These are phyloP conservation scores for Leptopterna dolabrata DNA, from an alignment of 2,888 invertebrate species.

Conservation along the genomic window DNA sequence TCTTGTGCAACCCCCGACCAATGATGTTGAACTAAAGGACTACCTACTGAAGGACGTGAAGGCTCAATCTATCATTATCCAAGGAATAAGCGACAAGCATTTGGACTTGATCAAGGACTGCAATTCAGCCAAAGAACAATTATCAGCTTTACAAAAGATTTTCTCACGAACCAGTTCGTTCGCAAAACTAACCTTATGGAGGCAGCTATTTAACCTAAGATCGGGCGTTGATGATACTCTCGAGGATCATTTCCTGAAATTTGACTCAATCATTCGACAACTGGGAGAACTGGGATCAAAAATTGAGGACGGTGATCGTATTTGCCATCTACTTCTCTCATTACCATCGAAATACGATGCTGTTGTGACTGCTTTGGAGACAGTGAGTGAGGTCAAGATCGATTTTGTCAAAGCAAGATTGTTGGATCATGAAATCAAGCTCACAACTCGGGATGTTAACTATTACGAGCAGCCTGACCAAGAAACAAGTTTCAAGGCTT, in stretches of 20 bases:
- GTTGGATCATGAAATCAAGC: conserved; percentile 30
- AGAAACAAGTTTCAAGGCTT: background rate
- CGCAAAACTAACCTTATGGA: conserved; percentile 38
- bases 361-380: conserved; percentile 51
- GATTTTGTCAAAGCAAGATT: too few relatives aligned
- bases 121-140: background rate
- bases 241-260: conserved; percentile 54
- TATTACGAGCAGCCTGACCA: too few relatives aligned
- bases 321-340: conserved; percentile 52
- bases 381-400: conserved; percentile 25
- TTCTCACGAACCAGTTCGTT: conserved; percentile 37
- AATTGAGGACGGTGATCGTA: conserved; percentile 49
- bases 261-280: conserved; percentile 45
- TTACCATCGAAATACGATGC: conserved; percentile 51
- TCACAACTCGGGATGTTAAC: background rate
- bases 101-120: conserved; percentile 11
- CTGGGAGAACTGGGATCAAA: conserved; percentile 38
- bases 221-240: background rate
- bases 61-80: conserved; percentile 23
- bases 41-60: background rate
- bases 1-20: background rate
- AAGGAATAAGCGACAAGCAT: conserved; percentile 28
- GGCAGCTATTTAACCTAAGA: conserved; percentile 34
- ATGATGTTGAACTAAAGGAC: background rate
- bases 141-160: background rate